These are phyloP conservation scores for Proteles cristata DNA, from an alignment of 2,113 vertebrate genomes.

Conservation along the genomic window DNA sequence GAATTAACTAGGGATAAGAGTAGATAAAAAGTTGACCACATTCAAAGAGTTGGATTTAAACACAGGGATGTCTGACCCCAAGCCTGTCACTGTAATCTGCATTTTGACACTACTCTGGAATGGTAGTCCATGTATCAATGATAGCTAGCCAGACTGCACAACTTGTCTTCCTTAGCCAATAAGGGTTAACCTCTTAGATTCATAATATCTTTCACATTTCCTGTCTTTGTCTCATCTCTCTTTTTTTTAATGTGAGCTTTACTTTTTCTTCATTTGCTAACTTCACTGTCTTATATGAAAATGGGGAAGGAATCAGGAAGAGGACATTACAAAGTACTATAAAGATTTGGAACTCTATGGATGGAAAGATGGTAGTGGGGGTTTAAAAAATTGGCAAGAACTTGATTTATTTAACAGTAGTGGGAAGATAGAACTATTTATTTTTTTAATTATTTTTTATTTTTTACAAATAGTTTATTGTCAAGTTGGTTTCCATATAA, in stretches of 20 bases:
- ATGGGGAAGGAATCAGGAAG: neutral
- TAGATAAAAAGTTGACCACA: neutral
- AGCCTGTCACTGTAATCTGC: neutral
- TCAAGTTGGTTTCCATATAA: too few relatives aligned
- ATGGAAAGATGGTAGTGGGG: neutral
- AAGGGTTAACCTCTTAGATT: neutral
- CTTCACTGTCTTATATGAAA: neutral
- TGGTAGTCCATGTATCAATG: rapidly evolving
- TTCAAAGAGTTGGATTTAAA: neutral
- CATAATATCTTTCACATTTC: neutral
- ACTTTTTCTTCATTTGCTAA: neutral
- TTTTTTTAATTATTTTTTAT: too few relatives aligned
- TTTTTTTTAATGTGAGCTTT: neutral
- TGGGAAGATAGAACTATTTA: neutral
- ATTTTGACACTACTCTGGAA: rapidly evolving
- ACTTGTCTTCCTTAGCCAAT: neutral
- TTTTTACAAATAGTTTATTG: too few relatives aligned
- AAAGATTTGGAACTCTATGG: neutral
- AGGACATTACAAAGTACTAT: neutral
- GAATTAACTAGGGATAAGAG: neutral
- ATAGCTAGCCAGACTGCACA: neutral
- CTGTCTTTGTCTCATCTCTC: neutral
- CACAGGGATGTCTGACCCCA: neutral
- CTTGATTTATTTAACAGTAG: neutral
- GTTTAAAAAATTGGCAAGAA: neutral